Base-by-base conservation (phyloP, 2,888 invertebrate species). In the Balanococcus diminutus region DNA sequence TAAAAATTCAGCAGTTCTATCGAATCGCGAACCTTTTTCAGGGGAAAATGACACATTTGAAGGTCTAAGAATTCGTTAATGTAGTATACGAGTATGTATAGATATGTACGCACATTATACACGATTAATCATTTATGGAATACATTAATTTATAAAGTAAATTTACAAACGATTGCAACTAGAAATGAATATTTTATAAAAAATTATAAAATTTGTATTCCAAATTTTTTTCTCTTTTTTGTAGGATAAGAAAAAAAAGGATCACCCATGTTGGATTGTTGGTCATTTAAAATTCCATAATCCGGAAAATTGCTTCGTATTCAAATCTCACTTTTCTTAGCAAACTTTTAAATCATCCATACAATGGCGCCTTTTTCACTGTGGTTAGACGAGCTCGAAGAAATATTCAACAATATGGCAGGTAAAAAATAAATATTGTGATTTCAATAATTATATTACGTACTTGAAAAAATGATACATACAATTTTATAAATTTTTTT, bases 401-500 rank as follows among this genome's bases (percentile, higher is more conserved):
- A 39, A 39, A 28, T 85, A 39, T 31, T 85, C 22, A 79, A 85
- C 31, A 85, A 32, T 42, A 85, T 85, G 75, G 85, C 79, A 85
- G 79, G 85, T 85, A 85, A 25, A 85, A 25, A 14, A 4, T 19
- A 11, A 36, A 32, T 79, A 5, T 32, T 36, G 19, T 5, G 19
- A 36, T 19, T 67, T 28, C 36, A 1, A 32, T 79, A 8, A 22
- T 1, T 2, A 2, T 36, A 2, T 79, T 8, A 14, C 3, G n/a
- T 79, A 0, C 11, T 75, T n/a, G 75, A n/a, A n/a, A 3, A 28
- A 31, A 32, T n/a, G n/a, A n/a, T n/a, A n/a, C 2, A 31, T n/a
- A n/a, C 6, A 79, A 79, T 36, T 42, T 81, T 39, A 25, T 4
- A 14, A 81, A 81, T 81, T 25, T 32, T 86, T 89, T 89, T 28